phyloP scores from a whole-genome alignment of 2,888 invertebrate species.

The Idaea dimidiata region DNA sequence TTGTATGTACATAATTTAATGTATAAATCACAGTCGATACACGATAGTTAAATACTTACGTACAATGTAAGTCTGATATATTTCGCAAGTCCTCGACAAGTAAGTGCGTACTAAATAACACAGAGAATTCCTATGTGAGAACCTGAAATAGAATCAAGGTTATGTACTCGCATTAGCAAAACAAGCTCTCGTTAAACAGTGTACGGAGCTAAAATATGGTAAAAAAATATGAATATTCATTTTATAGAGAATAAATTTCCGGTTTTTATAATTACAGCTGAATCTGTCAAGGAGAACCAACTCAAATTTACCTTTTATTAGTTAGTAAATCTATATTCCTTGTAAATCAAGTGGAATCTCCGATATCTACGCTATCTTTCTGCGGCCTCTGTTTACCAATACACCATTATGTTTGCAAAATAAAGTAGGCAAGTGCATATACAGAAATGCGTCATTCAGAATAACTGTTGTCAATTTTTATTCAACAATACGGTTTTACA shows the following conservation, averaged over 20 bases:
- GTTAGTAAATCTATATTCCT: no score
- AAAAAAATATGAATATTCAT: neutral
- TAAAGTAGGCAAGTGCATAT: slow-evolving; percentile 6
- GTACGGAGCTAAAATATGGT: neutral
- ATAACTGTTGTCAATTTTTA: slow-evolving; percentile 42
- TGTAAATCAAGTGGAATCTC: neutral
- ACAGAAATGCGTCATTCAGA: slow-evolving; percentile 27
- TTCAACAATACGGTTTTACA: slow-evolving; percentile 59
- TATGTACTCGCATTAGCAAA: neutral
- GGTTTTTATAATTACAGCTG: neutral
- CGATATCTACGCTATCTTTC: neutral
- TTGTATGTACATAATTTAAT: neutral
- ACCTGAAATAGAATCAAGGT: neutral
- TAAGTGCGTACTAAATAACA: slow-evolving; percentile 1
- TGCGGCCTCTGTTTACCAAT: neutral
- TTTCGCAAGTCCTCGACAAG: slow-evolving; percentile 1
- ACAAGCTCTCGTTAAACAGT: neutral
- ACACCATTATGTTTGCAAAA: slow-evolving; percentile 13
- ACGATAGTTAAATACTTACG: neutral
- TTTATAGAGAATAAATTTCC: neutral
- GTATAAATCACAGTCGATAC: neutral
- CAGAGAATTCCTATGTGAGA: neutral
- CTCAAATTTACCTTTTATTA: neutral
- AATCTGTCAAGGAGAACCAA: neutral
- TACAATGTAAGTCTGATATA: neutral